A percentile compares a stretch with the other conserved stretches of the same genome.
Conservation (phyloP, 2,888 invertebrate species). For the Papilio protenor region DNA sequence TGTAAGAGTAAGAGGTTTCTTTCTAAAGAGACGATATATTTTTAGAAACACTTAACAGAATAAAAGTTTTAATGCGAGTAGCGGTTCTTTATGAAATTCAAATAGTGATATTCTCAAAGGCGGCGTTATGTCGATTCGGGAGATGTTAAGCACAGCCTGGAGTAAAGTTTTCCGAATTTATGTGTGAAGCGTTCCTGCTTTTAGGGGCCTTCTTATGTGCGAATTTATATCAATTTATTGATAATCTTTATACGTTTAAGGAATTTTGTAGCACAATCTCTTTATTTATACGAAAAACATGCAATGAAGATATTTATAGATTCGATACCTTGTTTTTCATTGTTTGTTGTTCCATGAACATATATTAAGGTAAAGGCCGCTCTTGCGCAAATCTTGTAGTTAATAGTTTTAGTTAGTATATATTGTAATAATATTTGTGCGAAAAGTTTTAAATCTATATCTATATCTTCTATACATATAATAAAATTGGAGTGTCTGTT, state of each 20-base stretch:
- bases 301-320: background rate
- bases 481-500: too few relatives aligned
- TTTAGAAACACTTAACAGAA: background rate
- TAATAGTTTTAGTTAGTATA: too few relatives aligned
- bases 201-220: background rate
- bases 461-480: too few relatives aligned
- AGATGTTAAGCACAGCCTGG: slow-evolving; percentile 32
- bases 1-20: too few relatives aligned
- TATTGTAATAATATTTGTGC: too few relatives aligned
- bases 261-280: background rate
- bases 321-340: background rate
- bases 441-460: too few relatives aligned
- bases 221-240: slow-evolving; percentile 38
- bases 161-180: slow-evolving; percentile 39
- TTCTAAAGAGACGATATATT: background rate
- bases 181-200: slow-evolving; percentile 15
- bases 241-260: slow-evolving; percentile 5
- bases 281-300: slow-evolving; percentile 17
- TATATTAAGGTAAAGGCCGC: too few relatives aligned
- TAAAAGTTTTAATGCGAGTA: background rate
- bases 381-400: too few relatives aligned
- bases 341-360: background rate
- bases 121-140: slow-evolving; percentile 28
- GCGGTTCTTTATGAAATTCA: slow-evolving; percentile 16
- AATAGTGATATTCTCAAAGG: slow-evolving; percentile 31